These are phyloP conservation scores for Xiphias gladius DNA, from an alignment of 2,113 vertebrate genomes.

Conservation along the genomic window DNA sequence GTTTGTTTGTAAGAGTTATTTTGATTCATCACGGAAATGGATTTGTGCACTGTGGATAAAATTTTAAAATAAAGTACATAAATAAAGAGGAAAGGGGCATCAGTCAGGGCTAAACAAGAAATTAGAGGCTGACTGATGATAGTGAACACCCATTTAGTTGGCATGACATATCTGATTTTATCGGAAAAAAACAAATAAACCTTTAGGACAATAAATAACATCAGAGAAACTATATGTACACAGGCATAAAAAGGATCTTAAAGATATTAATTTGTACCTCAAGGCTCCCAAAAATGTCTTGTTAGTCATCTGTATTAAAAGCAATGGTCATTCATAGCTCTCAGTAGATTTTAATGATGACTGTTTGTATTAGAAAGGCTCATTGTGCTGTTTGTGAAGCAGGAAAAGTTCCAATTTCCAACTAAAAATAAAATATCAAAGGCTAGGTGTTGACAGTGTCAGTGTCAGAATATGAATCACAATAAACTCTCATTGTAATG, in stretches of 20 bases:
- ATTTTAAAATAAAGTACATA: constrained; percentile 2
- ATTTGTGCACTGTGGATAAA: neutral
- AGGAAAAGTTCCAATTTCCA: no score
- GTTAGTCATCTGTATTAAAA: constrained; percentile 3
- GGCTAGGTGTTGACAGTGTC: no score
- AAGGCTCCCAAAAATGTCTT: neutral
- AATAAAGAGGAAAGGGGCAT: constrained; percentile 11
- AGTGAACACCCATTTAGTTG: neutral
- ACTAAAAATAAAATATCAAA: no score
- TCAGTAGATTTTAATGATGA: neutral
- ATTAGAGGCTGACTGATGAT: constrained; percentile 22
- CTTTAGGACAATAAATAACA: neutral
- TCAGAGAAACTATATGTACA: neutral
- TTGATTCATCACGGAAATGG: constrained; percentile 22
- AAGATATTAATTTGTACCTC: neutral
- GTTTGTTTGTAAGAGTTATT: neutral
- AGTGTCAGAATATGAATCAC: no score
- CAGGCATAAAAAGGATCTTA: neutral
- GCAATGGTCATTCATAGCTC: neutral
- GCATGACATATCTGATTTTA: constrained; percentile 11
- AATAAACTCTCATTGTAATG: no score
- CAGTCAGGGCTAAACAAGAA: neutral
- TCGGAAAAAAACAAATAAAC: neutral
- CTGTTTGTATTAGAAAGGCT: neutral
- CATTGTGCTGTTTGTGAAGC: no score